phyloP scores from a whole-genome alignment of 2,888 invertebrate species.

The Aphrophora alni region DNA sequence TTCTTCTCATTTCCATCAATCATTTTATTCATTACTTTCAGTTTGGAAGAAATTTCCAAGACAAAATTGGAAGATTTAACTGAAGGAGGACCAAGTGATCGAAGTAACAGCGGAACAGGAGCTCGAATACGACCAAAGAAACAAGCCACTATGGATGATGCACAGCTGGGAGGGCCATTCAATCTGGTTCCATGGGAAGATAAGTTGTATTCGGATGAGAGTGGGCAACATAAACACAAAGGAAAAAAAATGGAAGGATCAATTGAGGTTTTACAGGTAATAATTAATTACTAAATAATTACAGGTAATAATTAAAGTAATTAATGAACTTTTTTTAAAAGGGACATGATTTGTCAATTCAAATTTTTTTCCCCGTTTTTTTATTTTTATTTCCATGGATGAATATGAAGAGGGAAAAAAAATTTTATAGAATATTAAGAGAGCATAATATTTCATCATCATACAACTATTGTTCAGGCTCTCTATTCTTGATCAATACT shows the following conservation, averaged over 20 bases:
- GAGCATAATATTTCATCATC: too few relatives aligned
- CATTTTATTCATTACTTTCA: conserved; percentile 55
- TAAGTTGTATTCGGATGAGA: conserved; percentile 11
- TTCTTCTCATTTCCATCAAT: too few relatives aligned
- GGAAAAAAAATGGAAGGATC: neutral
- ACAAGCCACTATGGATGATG: conserved; percentile 43
- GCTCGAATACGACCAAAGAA: conserved; percentile 40
- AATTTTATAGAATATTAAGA: too few relatives aligned
- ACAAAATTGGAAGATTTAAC: conserved; percentile 76
- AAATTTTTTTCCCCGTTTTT: too few relatives aligned
- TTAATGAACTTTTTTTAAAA: neutral
- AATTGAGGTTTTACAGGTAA: conserved; percentile 21
- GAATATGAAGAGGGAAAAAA: too few relatives aligned
- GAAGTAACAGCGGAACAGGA: conserved; percentile 34
- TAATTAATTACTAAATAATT: too few relatives aligned
- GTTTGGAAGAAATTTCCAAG: conserved; percentile 81
- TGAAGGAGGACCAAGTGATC: conserved; percentile 52
- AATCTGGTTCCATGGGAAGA: conserved; percentile 32
- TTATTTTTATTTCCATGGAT: too few relatives aligned
- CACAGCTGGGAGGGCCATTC: conserved; percentile 24
- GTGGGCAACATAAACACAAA: neutral
- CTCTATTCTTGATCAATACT: too few relatives aligned
- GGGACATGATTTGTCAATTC: too few relatives aligned
- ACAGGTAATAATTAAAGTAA: neutral
- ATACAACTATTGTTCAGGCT: too few relatives aligned